A percentile compares a stretch with the other conserved stretches of the same genome.
phyloP scores from a whole-genome alignment of 2,797 vertebrate genomes.

The Microcaecilia unicolor region DNA sequence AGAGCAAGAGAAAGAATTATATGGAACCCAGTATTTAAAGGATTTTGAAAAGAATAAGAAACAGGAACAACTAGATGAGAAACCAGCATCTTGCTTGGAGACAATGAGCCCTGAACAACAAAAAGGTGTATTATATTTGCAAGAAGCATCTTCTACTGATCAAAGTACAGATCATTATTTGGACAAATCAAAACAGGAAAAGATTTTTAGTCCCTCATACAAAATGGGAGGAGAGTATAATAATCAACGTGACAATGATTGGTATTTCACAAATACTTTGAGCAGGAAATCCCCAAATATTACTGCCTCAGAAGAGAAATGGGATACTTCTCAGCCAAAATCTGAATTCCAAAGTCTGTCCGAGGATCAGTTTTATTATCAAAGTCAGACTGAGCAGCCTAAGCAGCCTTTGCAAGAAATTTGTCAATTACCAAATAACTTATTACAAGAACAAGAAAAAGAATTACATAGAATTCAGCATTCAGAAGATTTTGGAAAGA shows the following conservation, averaged over 20 bases:
- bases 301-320: background rate
- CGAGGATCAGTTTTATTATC: background rate
- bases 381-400: background rate
- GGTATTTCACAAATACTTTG: background rate
- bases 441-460: too few species aligned
- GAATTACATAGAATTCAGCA: too few species aligned
- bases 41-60: background rate
- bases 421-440: too few species aligned
- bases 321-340: background rate
- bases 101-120: constrained; percentile 7
- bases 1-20: too few species aligned
- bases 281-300: background rate
- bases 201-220: too few species aligned
- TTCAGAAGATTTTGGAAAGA: too few species aligned
- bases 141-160: constrained; percentile 15
- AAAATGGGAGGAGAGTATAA: background rate
- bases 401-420: background rate
- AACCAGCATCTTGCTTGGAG: constrained; percentile 10
- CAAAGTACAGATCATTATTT: too few species aligned
- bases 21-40: background rate
- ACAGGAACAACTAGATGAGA: background rate
- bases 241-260: background rate
- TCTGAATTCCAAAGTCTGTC: background rate
- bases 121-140: constrained; percentile 19
- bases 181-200: constrained; percentile 14